A percentile compares a stretch with the other conserved stretches of the same genome.
Evolutionary conservation across 2,113 vertebrate species (phyloP).

Genomic region (Neotoma lepida): DNA sequence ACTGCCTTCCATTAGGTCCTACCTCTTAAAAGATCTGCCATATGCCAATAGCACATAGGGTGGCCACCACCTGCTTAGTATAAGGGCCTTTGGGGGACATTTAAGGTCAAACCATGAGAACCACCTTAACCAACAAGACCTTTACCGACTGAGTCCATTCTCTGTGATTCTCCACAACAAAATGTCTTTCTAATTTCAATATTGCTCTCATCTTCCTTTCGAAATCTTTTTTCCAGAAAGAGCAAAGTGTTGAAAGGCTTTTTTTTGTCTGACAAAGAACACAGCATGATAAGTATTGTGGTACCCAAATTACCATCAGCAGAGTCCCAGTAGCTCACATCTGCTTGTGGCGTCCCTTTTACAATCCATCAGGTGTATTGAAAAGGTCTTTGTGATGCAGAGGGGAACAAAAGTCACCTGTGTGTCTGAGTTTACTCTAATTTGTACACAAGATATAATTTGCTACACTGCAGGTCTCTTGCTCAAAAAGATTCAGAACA

Average conservation of each 20-base stretch:
- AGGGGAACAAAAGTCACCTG: constrained; percentile 77
- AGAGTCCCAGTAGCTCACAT: constrained; percentile 57
- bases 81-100: neutral
- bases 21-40: neutral
- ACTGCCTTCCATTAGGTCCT: neutral
- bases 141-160: neutral
- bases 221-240: constrained; percentile 29
- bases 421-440: constrained; percentile 79
- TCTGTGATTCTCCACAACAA: constrained; percentile 31
- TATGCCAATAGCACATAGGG: too few species aligned
- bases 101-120: neutral
- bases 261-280: constrained; percentile 68
- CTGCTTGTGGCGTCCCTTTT: constrained; percentile 67
- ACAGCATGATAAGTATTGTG: constrained; percentile 64
- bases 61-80: neutral
- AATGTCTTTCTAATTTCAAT: constrained; percentile 55
- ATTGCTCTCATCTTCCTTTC: constrained; percentile 54
- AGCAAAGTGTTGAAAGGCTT: constrained; percentile 66
- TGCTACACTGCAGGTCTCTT: constrained; percentile 67
- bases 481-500: constrained; percentile 76
- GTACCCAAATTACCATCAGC: constrained; percentile 74
- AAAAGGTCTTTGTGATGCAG: constrained; percentile 73
- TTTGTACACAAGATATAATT: constrained; percentile 80
- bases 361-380: constrained; percentile 73
- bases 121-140: neutral